Percentiles rank a stretch among this genome's conserved stretches.
Conservation (phyloP, 1,140 invertebrate genomes). For the Caenorhabditis remanei region DNA sequence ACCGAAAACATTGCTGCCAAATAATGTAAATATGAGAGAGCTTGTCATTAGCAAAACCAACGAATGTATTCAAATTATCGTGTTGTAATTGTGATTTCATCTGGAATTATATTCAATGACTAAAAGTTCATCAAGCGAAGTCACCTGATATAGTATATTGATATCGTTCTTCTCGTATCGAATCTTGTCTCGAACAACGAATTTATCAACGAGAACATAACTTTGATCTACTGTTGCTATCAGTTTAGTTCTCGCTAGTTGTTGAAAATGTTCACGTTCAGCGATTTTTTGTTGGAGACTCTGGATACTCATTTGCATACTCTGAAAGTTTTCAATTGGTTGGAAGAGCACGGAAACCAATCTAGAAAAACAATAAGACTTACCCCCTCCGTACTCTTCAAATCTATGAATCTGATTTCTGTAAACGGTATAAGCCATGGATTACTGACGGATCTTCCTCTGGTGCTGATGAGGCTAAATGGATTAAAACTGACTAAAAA, state of each 20-base stretch:
- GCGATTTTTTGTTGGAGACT: slow-evolving; percentile 37
- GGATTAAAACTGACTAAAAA: not conserved
- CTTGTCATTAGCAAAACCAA: slow-evolving; percentile 59
- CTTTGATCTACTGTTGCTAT: slow-evolving; percentile 47
- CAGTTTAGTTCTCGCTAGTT: slow-evolving; percentile 3
- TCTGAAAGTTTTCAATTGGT: slow-evolving; percentile 24
- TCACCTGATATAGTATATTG: slow-evolving; percentile 47
- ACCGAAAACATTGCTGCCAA: slow-evolving; percentile 56
- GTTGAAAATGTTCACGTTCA: not conserved
- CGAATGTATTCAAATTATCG: slow-evolving; percentile 65
- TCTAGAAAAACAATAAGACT: not conserved
- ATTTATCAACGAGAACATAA: slow-evolving; percentile 46
- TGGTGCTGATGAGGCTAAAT: not conserved
- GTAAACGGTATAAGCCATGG: slow-evolving; percentile 16
- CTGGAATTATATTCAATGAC: slow-evolving; percentile 19
- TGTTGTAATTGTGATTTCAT: slow-evolving; percentile 63
- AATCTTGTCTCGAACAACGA: slow-evolving; percentile 47
- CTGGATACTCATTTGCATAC: slow-evolving; percentile 46
- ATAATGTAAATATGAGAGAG: slow-evolving; percentile 40
- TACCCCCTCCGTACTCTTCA: slow-evolving; percentile 15
- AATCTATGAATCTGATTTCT: not conserved
- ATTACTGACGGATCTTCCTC: slow-evolving; percentile 19
- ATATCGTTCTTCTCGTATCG: slow-evolving; percentile 56
- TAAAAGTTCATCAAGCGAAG: not conserved
- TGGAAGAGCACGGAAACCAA: not conserved